These are phyloP conservation scores for Chitala chitala DNA, from an alignment of 2,113 vertebrate species.

Conservation along the genomic window DNA sequence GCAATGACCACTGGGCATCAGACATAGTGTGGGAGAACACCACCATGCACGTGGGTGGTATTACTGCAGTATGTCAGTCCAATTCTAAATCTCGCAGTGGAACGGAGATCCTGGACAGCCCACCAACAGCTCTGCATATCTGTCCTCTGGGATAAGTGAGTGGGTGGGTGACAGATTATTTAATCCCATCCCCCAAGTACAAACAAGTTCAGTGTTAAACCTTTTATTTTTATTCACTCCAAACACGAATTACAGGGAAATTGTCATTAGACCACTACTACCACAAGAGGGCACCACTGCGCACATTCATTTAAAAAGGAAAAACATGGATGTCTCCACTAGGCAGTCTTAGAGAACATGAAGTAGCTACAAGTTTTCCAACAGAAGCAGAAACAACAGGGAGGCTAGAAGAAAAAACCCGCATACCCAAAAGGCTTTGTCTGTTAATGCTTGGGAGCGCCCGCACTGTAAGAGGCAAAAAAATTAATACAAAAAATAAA, in stretches of 20 bases:
- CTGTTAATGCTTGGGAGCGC: too few relatives aligned
- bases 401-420: neutral
- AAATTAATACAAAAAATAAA: neutral
- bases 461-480: neutral
- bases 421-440: slow-evolving; percentile 33
- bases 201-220: slow-evolving; percentile 46
- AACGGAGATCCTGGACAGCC: slow-evolving; percentile 42
- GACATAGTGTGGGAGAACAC: neutral
- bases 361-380: too few relatives aligned
- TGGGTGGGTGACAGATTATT: slow-evolving; percentile 50
- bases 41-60: neutral
- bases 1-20: neutral
- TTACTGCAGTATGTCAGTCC: neutral
- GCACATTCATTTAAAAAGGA: slow-evolving; percentile 19
- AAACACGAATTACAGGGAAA: slow-evolving; percentile 4
- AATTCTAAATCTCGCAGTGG: neutral
- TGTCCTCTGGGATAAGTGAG: slow-evolving; percentile 44
- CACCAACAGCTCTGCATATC: slow-evolving; percentile 43
- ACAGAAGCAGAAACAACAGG: neutral
- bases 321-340: too few relatives aligned
- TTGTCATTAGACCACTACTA: slow-evolving; percentile 25
- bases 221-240: slow-evolving; percentile 32
- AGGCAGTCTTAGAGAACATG: too few relatives aligned
- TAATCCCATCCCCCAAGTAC: slow-evolving; percentile 58
- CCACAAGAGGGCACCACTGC: slow-evolving; percentile 52